A percentile compares a stretch with the other conserved stretches of the same genome.
phyloP scores from a whole-genome alignment of 2,113 vertebrate genomes.

The Phrynosoma blainvillii region DNA sequence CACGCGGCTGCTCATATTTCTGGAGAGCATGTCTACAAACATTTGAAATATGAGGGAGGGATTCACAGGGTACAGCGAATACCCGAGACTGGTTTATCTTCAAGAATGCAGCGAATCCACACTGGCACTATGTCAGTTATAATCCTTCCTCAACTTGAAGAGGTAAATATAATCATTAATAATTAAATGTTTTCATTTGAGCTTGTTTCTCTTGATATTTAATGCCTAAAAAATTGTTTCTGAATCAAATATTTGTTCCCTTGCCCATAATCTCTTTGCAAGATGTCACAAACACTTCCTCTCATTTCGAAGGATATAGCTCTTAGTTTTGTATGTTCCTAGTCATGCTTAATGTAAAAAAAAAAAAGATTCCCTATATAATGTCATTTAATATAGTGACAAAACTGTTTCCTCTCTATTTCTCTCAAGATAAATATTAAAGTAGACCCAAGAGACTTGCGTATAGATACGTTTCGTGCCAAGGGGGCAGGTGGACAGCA shows the following conservation, averaged over 20 bases:
- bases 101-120: conserved; percentile 96
- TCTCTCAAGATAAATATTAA: conserved; percentile 83
- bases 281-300: no score
- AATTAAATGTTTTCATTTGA: neutral
- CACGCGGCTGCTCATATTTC: conserved; percentile 89
- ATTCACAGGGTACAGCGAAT: conserved; percentile 94
- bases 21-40: conserved; percentile 84
- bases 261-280: neutral
- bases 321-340: neutral
- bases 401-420: neutral
- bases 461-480: conserved; percentile 91
- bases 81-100: conserved; percentile 90
- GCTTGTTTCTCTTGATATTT: neutral
- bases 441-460: conserved; percentile 87
- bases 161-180: conserved; percentile 74
- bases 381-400: neutral
- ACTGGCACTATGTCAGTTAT: conserved; percentile 94
- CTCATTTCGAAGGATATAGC: neutral
- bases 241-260: neutral
- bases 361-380: neutral
- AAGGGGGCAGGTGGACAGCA: conserved; percentile 93
- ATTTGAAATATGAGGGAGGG: conserved; percentile 91
- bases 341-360: neutral
- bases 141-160: conserved; percentile 86
- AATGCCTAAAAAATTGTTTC: neutral